Evolutionary conservation across 2,888 invertebrate genomes (phyloP), one percentile per base, ranked within the genome.

Genomic region (Uropetala carovei): DNA sequence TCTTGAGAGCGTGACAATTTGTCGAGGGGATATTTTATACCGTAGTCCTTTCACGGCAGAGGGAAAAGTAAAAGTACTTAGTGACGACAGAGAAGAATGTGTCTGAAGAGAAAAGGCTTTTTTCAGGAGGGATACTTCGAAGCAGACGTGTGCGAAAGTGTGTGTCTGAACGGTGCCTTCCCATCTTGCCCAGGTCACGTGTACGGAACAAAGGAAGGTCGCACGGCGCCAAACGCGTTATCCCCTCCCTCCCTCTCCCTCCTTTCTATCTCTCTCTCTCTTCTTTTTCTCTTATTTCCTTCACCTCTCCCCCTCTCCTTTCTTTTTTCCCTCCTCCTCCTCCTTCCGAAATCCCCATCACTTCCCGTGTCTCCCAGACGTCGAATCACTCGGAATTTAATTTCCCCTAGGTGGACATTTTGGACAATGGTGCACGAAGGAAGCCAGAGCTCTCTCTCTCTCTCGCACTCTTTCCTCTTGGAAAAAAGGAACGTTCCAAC

Each of bases 341-440:
- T 68, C 22, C 68, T 68, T 16, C 43, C 43, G 43, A 43, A 43
- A 43, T 43, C 43, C 43, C 64, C 64, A 64, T 64, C 64, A 64
- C 64, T n/a, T 64, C 64, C 64, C 43, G 43, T 43, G 43, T 43
- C 43, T 43, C 64, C n/a, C 64, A 64, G 64, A 64, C 75, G 13
- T 75, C 75, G 75, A 75, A 75, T 75, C 75, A 22, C 22, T 75
- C 27, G 75, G 75, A 75, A 75, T 75, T 75, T 75, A 75, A 75
- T 75, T 75, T 75, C 16, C 22, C 75, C 27, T 14, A 22, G 75
- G 75, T 75, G 75, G 75, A 75, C 75, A 75, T 75, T 75, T 75
- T 27, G 75, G 75, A 75, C 75, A 75, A 75, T 75, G 27, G 75
- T 13, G 68, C 68, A 68, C 68, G 68, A 68, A 22, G n/a, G 16